Base-by-base conservation (phyloP, 2,113 vertebrate genomes). In the Mohoua ochrocephala region DNA sequence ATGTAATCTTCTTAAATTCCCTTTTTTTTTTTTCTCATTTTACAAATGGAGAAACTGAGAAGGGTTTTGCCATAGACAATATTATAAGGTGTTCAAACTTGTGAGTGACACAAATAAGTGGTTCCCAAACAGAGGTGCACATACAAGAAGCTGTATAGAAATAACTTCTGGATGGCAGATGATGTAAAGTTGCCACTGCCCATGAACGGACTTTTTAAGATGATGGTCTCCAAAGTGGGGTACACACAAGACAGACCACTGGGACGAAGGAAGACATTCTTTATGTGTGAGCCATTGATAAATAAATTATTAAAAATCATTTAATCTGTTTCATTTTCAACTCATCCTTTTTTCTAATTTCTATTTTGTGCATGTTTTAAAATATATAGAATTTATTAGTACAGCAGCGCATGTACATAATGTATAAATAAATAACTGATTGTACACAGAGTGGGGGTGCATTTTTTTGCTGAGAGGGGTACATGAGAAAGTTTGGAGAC, bases 301-400 rank as follows among this genome's bases (percentile, higher is more conserved):
- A 81, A 81, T 49, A 57, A 54, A 10, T 50, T 42, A 21, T 49
- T 3, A 0, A 10, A 33, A 41, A 26, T 21, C 0, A 54, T 47
- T 81, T 64, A 4, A 31, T 69, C 21, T 39, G 42, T 67, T 86
- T 68, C 0, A 42, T 54, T 53, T 91, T 80, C 42, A 22, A 17
- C 3, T 54, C 17, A 73, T 37, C 10, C 8, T 87, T 89, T 89
- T 81, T 7, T 20, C 5, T 7, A 52, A 41, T 54, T 71, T 80
- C 23, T 71, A 20, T 39, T 84, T 54, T 84, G 41, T 68, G 13
- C 42, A 22, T 27, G 4, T 8, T 74, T 90, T 81, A 64, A 60
- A 93, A 76, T 4, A 61, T 17, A 56, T 16, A 42, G 9, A 49
- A 89, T 42, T 7, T 37, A 59, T 69, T 39, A 65, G 13, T 19